These are phyloP conservation scores for Ganaspis brasiliensis DNA, from an alignment of 2,888 invertebrate genomes.

Conservation along the genomic window DNA sequence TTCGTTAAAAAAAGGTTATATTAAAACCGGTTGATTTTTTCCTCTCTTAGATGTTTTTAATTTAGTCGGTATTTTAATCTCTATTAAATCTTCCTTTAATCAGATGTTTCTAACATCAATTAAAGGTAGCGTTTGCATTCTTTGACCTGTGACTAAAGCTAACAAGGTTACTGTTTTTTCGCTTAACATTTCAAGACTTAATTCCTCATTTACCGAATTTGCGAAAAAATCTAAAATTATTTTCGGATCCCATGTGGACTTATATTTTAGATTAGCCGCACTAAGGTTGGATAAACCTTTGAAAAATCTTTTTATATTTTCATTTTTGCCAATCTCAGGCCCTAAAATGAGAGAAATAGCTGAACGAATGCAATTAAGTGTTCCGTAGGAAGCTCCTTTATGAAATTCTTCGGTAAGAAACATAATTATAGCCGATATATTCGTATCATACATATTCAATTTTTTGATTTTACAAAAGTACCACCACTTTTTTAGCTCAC, in stretches of 20 bases:
- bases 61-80: neutral
- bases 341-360: constrained; percentile 57
- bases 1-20: neutral
- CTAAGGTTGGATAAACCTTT: constrained; percentile 63
- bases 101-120: neutral
- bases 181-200: constrained; percentile 48
- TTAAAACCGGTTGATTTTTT: neutral
- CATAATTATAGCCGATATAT: constrained; percentile 30
- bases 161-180: constrained; percentile 57
- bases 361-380: neutral
- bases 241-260: constrained; percentile 62
- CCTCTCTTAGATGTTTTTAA: neutral
- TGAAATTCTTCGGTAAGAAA: constrained; percentile 50
- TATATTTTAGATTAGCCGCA: constrained; percentile 62
- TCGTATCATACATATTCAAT: constrained; percentile 15
- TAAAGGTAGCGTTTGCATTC: constrained; percentile 33
- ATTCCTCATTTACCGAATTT: constrained; percentile 44
- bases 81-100: neutral
- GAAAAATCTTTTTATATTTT: constrained; percentile 61
- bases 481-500: constrained; percentile 62
- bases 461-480: constrained; percentile 22
- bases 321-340: constrained; percentile 52
- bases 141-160: constrained; percentile 59
- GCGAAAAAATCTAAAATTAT: constrained; percentile 61
- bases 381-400: constrained; percentile 45